Percentiles rank a stretch among this genome's conserved stretches.
Evolutionary conservation across 2,888 invertebrate species (phyloP).

Genomic region (Cheilosia vernalis): DNA sequence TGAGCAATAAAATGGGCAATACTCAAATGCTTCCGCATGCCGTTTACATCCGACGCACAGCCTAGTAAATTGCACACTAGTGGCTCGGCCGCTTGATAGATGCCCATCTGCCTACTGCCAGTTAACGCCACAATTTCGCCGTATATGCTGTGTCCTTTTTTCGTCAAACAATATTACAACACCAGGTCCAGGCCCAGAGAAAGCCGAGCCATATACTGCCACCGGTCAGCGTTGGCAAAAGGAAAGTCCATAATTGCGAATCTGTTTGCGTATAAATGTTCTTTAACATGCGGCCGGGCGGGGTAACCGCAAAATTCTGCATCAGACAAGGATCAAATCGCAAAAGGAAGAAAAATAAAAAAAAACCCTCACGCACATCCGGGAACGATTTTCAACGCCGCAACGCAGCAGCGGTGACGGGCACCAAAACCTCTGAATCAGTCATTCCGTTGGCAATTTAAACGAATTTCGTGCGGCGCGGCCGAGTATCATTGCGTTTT

Average conservation of each 20-base stretch:
- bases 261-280: slow-evolving; percentile 69
- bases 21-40: not conserved
- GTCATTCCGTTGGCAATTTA: slow-evolving; percentile 56
- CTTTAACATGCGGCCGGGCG: slow-evolving; percentile 26
- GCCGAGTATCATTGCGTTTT: slow-evolving; percentile 33
- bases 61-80: slow-evolving; percentile 69
- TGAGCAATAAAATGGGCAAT: slow-evolving; percentile 63
- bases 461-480: slow-evolving; percentile 49
- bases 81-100: slow-evolving; percentile 62
- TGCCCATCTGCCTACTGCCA: slow-evolving; percentile 37
- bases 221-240: not conserved
- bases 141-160: slow-evolving; percentile 57
- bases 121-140: slow-evolving; percentile 63
- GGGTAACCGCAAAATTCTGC: slow-evolving; percentile 60
- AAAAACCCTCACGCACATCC: slow-evolving; percentile 68
- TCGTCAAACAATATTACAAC: slow-evolving; percentile 67
- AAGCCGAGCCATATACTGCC: not conserved
- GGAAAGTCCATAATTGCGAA: slow-evolving; percentile 70
- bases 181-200: slow-evolving; percentile 21
- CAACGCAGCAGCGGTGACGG: slow-evolving; percentile 9
- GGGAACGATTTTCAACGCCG: slow-evolving; percentile 44
- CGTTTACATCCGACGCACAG: slow-evolving; percentile 20
- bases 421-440: slow-evolving; percentile 32
- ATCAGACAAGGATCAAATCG: slow-evolving; percentile 64
- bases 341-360: slow-evolving; percentile 39